Evolutionary conservation across 64 coral and sea anemone species (phyloP), one percentile per base, ranked within the genome.

Genomic region (Dendrophyllia cribrosa): DNA sequence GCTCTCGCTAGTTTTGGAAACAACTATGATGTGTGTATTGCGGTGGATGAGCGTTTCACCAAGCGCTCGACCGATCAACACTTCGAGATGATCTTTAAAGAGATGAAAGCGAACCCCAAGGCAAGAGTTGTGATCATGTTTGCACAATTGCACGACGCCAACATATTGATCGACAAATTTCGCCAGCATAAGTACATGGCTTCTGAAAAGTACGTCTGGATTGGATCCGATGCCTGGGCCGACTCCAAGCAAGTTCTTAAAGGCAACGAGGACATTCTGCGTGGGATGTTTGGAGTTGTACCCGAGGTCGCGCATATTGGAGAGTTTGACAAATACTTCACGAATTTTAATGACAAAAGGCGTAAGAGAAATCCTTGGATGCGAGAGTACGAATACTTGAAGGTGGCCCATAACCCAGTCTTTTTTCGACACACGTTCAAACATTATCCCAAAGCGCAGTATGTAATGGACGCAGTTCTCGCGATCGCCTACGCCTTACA

Each of bases 141-240:
- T 74, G 95, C 95, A n/a, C 91, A 93, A 59, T 68, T 96, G 1
- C 95, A 96, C 4, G 95, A 96, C 60, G 95, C 95, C 1, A 75
- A 96, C 17, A 58, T 96, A 43, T 58, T 96, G 58, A 89, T 96
- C 16, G 52, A 89, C 8, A 96, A 96, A 69, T 76, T 96, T 71
- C 91, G 87, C 2, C 63, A 90, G n/a, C 75, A 78, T 78, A 66
- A 75, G 11, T 64, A 48, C 13, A 86, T 93, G 78, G 52, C 76
- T 1, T 49, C 46, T 46, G 79, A 89, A 61, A 85, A 89, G 48
- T 96, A 96, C 19, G 73, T 93, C 10, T 96, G 92, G 46, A 86
- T 96, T 34, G 95, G 91, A 2, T 96, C 95, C 17, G 95, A 96
- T 22, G 90, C 95, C 14, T 96, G 95, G 95, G 91, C 91, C 0